These are phyloP conservation scores for Sapayoa aenigma DNA, from an alignment of 2,113 vertebrate genomes.

Conservation along the genomic window DNA sequence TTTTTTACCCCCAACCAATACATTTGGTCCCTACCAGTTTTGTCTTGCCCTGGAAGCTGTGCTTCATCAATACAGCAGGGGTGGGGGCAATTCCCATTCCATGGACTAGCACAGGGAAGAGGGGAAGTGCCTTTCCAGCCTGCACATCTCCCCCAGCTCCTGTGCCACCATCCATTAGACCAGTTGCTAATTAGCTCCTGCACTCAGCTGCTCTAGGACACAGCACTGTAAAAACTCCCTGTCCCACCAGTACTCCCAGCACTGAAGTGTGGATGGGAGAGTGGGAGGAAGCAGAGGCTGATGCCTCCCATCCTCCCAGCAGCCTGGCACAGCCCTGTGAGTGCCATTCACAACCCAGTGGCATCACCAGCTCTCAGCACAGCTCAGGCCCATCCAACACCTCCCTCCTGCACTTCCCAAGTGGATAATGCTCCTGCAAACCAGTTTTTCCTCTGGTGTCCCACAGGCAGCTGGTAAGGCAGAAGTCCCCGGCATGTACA, in stretches of 20 bases:
- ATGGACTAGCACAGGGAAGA: not conserved
- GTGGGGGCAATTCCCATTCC: not conserved
- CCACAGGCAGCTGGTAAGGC: not conserved
- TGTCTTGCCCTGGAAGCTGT: not conserved
- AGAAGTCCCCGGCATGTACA: not conserved
- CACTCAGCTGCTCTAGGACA: not conserved
- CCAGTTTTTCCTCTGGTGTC: no score
- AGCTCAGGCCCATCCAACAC: not conserved
- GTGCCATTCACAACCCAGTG: fast-evolving
- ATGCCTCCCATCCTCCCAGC: fast-evolving
- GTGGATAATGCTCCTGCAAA: fast-evolving
- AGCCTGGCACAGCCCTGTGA: not conserved
- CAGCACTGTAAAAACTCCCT: not conserved
- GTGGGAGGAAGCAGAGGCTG: not conserved
- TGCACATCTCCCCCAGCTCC: not conserved
- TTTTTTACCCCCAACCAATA: fast-evolving
- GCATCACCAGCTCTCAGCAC: not conserved
- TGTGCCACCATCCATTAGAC: not conserved
- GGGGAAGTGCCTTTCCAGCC: not conserved
- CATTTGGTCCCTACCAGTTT: no score
- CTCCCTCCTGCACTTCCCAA: not conserved
- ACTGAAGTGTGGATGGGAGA: fast-evolving
- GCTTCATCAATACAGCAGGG: fast-evolving
- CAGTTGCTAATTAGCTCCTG: not conserved
- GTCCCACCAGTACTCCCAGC: not conserved